Evolutionary conservation across 2,888 invertebrate species (phyloP).

Genomic region (Acheta domesticus): DNA sequence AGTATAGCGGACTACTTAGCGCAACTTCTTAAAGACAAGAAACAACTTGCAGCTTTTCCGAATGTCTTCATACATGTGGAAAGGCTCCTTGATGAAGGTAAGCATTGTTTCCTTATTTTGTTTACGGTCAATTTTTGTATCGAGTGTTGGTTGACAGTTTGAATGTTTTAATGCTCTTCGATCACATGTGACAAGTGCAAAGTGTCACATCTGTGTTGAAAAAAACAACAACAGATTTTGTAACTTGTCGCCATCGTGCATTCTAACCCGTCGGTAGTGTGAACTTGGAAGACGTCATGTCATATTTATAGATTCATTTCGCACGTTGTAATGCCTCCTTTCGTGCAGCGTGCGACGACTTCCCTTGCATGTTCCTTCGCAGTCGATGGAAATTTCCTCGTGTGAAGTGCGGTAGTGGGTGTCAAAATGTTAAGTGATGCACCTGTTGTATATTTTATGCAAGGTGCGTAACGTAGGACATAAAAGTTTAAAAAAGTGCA

Average conservation of each 20-base stretch:
- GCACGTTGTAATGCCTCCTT: background rate
- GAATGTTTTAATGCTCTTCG: constrained; percentile 12
- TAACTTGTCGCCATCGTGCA: background rate
- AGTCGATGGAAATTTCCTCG: no score
- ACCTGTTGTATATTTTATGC: no score
- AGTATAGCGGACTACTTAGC: constrained; percentile 99
- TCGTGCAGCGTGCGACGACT: no score
- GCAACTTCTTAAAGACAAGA: constrained; percentile 99
- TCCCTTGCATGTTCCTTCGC: no score
- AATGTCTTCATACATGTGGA: constrained; percentile 99
- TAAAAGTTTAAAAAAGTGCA: no score
- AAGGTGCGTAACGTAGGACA: no score
- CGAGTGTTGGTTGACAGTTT: background rate
- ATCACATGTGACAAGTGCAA: background rate
- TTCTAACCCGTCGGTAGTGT: background rate
- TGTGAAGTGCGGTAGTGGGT: no score
- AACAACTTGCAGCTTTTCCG: constrained; percentile 98
- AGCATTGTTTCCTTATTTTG: constrained; percentile 41
- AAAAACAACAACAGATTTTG: constrained; percentile 18
- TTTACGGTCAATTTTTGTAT: background rate
- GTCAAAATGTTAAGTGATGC: no score
- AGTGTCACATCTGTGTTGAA: background rate
- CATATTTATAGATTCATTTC: background rate
- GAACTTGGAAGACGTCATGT: background rate
- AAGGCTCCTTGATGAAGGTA: constrained; percentile 98